Base-by-base conservation (phyloP, 2,888 invertebrate species). In the Amitus sp. region DNA sequence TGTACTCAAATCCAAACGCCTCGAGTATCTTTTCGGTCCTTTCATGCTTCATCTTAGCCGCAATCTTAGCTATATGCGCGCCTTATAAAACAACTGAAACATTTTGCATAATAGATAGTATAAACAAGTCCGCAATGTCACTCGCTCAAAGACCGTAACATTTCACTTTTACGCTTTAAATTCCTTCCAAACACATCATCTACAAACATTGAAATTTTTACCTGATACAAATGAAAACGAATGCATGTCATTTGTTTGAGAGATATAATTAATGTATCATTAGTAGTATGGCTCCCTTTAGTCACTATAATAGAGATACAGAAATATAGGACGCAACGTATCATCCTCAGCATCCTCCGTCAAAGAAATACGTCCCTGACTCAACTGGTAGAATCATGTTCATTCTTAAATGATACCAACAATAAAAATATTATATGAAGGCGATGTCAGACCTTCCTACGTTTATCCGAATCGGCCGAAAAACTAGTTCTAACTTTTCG, bases 191-290 rank as follows among this genome's bases (percentile, higher is more conserved):
- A 60, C 61, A 65, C 64, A 65, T 65, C 60, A 65, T 65, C 64
- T 65, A 65, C 64, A 65, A 65, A 65, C 64, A 65, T 65, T 57
- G 37, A 60, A 60, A 65, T 61, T 60, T 37, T 65, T 58, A 55
- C 58, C 52, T 51, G 13, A 48, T 57, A 65, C 47, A 65, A 64
- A 64, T 59, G 51, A 64, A 55, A 48, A 43, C 20, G 23, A 43
- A 43, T 13, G 43, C 59, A 15, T n/a, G n/a, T n/a, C n/a, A n/a
- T n/a, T n/a, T n/a, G n/a, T n/a, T n/a, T n/a, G n/a, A n/a, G n/a
- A n/a, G n/a, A 27, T 50, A 57, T 51, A 48, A 61, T 60, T 57
- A 65, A 65, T 61, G 60, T 57, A 47, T 49, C 61, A 53, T 64
- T 46, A 58, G 57, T 65, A 61, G 55, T 61, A 58, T 65, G 64